A percentile compares a stretch with the other conserved stretches of the same genome.
These are phyloP conservation scores for Pseudomyrmex dendroicus DNA, from an alignment of 1,140 invertebrate genomes.

Conservation along the genomic window DNA sequence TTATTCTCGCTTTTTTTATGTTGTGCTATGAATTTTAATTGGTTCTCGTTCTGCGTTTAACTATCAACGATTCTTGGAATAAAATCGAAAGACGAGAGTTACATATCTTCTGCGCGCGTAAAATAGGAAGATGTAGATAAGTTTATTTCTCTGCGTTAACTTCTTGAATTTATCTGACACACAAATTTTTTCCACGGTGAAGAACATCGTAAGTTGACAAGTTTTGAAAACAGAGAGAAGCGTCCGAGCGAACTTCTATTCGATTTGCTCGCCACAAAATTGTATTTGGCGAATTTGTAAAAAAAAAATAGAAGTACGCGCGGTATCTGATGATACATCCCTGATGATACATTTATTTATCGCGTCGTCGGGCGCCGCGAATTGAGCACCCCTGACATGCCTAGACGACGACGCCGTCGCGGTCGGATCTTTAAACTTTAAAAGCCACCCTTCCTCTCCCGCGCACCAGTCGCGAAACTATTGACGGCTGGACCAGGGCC, in stretches of 20 bases:
- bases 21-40: conserved; percentile 35
- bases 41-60: neutral
- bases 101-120: conserved; percentile 7
- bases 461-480: conserved; percentile 74
- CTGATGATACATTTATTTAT: neutral
- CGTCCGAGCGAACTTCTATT: neutral
- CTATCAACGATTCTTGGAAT: neutral
- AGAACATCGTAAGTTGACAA: neutral
- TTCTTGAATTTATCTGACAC: neutral
- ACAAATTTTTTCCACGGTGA: neutral
- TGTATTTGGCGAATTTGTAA: too few relatives aligned
- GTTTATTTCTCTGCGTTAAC: neutral
- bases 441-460: conserved; percentile 74
- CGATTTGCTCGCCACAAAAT: too few relatives aligned
- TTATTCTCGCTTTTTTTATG: conserved; percentile 28
- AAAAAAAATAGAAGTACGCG: too few relatives aligned
- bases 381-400: conserved; percentile 79
- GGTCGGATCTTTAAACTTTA: conserved; percentile 84
- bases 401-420: conserved; percentile 67
- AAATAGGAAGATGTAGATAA: neutral
- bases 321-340: neutral
- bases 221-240: neutral
- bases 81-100: conserved; percentile 6
- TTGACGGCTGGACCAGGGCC: conserved; percentile 72
- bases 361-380: neutral